Evolutionary conservation across 2,888 invertebrate species (phyloP), one percentile per base, ranked within the genome.

Genomic region (Chalcis sispes): DNA sequence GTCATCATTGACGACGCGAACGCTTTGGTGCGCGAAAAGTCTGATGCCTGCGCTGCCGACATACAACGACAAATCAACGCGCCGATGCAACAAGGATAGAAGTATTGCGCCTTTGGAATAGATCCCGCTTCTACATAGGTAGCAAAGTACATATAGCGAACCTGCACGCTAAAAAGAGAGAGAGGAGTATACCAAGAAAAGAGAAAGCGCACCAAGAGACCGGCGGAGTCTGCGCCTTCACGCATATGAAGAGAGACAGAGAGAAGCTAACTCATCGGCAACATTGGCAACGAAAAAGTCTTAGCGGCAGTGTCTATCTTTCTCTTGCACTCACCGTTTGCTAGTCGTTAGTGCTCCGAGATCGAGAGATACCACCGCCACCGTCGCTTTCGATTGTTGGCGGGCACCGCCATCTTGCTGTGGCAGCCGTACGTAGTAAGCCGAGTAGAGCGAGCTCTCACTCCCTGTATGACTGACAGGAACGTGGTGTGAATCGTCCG

Each of bases 381-480:
- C 58, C 40, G 50, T 58, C 59, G 46, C 64, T 76, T 76, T 76
- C 75, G 71, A 76, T 76, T 76, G 75, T 76, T 75, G 75, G 70
- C 72, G 75, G 71, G 75, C 66, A 46, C 71, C 75, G 75, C 75
- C 75, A 76, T 76, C 61, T 76, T 76, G 46, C 61, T 3, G 27
- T 59, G 56, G 59, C 20, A 66, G 66, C 23, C 23, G 46, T 58
- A 59, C n/a, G 36, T 32, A 32, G 56, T 10, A n/a, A 59, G 18
- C 50, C 32, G 8, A 8, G 8, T 3, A 32, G 32, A 50, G 42
- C 18, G 18, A 25, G 23, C 56, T 56, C 61, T 52, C 25, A 62
- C n/a, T n/a, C n/a, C n/a, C 71, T 15, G 42, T 32, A 23, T 50
- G 27, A 5, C 25, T n/a, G 13, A 13, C 20, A 10, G 10, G 27